Evolutionary conservation across 1,140 invertebrate genomes (phyloP), one percentile per base, ranked within the genome.

Genomic region (Bactericera cockerelli): DNA sequence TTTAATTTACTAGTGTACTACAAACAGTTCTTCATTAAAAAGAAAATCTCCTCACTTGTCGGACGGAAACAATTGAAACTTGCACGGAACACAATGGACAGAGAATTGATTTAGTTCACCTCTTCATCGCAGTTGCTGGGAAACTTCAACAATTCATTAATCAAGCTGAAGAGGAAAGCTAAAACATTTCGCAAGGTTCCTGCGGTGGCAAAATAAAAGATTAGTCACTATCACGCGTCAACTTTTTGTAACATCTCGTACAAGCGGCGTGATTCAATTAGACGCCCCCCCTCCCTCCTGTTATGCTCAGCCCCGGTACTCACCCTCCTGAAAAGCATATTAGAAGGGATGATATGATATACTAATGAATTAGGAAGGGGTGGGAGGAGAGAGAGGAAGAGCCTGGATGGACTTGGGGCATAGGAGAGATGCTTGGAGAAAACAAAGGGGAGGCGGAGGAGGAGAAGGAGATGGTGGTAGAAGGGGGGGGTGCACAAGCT

Each of bases 361-460:
- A 49, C 42, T 49, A 49, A 49, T 49, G 42, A 49, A 49, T 49
- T 49, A n/a, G n/a, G n/a, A n/a, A n/a, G n/a, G n/a, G n/a, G n/a
- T n/a, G n/a, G n/a, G n/a, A n/a, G n/a, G n/a, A n/a, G n/a, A n/a
- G n/a, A n/a, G n/a, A n/a, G n/a, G n/a, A n/a, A n/a, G n/a, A n/a
- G 42, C 42, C 6, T 49, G 42, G 19, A 49, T 10, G 19, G 8
- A 49, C 42, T 49, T 49, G n/a, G 22, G 8, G 42, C n/a, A n/a
- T n/a, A 6, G 42, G 42, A 49, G 22, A 16, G 42, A 16, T 31
- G n/a, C n/a, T n/a, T n/a, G n/a, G n/a, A n/a, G n/a, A n/a, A n/a
- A n/a, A n/a, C n/a, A n/a, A n/a, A n/a, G n/a, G n/a, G n/a, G n/a
- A n/a, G n/a, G n/a, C n/a, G n/a, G n/a, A n/a, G n/a, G n/a, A n/a